Conservation (phyloP, 2,797 vertebrate genomes). For the Chelonia mydas region DNA sequence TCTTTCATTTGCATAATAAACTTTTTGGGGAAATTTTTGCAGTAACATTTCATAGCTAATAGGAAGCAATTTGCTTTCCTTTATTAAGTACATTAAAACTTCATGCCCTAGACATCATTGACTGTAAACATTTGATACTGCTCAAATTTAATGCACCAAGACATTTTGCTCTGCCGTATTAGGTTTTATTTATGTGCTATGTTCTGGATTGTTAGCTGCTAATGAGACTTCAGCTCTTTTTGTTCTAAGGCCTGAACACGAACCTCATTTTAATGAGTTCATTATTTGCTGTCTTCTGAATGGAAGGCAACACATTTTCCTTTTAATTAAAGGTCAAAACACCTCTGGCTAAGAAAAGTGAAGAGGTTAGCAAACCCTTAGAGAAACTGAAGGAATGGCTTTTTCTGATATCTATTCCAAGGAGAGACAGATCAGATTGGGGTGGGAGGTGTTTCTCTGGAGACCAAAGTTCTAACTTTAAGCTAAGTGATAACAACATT, state of each 20-base stretch:
- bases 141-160: slow-evolving; percentile 85
- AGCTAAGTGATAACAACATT: slow-evolving; percentile 80
- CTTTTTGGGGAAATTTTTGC: slow-evolving; percentile 77
- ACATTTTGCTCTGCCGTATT: slow-evolving; percentile 83
- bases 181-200: slow-evolving; percentile 84
- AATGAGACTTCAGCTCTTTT: slow-evolving; percentile 83
- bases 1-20: slow-evolving; percentile 79
- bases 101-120: slow-evolving; percentile 80
- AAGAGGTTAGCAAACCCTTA: slow-evolving; percentile 80
- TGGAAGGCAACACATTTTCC: slow-evolving; percentile 88
- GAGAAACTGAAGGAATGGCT: slow-evolving; percentile 63
- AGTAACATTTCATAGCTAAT: slow-evolving; percentile 81
- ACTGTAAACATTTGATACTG: slow-evolving; percentile 85
- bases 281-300: slow-evolving; percentile 95
- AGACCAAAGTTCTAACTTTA: slow-evolving; percentile 83
- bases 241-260: slow-evolving; percentile 84
- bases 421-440: neutral
- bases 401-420: slow-evolving; percentile 56
- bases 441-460: slow-evolving; percentile 56
- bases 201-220: slow-evolving; percentile 86
- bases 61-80: slow-evolving; percentile 84
- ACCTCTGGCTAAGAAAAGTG: slow-evolving; percentile 80
- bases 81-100: slow-evolving; percentile 85
- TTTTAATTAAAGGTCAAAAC: slow-evolving; percentile 89
- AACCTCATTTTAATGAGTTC: slow-evolving; percentile 95